These are phyloP conservation scores for Heterohyrax brucei DNA, from an alignment of 2,797 vertebrate genomes.

Conservation along the genomic window DNA sequence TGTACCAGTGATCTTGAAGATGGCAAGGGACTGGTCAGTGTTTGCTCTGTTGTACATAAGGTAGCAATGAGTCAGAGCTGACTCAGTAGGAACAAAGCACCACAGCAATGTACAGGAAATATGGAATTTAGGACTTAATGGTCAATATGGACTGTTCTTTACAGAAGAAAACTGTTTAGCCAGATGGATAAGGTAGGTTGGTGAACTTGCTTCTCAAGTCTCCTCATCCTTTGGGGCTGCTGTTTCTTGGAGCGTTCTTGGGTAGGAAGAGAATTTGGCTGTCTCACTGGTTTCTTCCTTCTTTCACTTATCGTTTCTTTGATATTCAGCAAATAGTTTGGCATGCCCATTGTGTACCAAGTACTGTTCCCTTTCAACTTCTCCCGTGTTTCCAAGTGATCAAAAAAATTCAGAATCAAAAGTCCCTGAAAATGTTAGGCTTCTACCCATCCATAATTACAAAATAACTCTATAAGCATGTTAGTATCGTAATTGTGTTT, in stretches of 20 bases:
- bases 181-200: neutral
- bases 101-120: neutral
- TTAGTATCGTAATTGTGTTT: neutral
- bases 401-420: neutral
- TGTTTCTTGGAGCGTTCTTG: neutral
- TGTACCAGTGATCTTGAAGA: neutral
- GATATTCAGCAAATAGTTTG: neutral
- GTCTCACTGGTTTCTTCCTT: neutral
- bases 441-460: neutral
- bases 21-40: neutral
- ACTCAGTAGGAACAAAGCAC: neutral
- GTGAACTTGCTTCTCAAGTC: neutral
- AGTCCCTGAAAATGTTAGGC: neutral
- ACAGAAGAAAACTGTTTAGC: neutral
- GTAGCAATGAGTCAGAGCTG: neutral
- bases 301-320: neutral
- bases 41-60: neutral
- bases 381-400: conserved; percentile 5
- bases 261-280: neutral
- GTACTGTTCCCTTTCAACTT: neutral
- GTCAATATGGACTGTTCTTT: neutral
- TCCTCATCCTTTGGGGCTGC: neutral
- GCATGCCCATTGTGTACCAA: neutral
- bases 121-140: neutral
- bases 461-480: conserved; percentile 35